Evolutionary conservation across 23 tunicate genomes (phyloP).

Genomic region (Botrylloides violaceus): DNA sequence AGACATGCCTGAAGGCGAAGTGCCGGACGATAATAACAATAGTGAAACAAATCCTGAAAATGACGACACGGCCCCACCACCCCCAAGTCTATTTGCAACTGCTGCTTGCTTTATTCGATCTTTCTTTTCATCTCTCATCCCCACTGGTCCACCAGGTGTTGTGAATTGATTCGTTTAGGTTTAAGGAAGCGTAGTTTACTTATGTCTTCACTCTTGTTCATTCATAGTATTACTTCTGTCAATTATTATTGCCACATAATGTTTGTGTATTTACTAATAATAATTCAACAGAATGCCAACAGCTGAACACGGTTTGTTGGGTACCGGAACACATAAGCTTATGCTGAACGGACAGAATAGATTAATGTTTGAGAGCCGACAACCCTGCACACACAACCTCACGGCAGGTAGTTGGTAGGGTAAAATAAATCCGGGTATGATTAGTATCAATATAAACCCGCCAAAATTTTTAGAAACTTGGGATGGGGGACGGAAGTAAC

Average conservation of each 20-base stretch:
- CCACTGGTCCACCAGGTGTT: slow-evolving; percentile 16
- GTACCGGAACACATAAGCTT: too few relatives aligned
- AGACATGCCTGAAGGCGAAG: neutral
- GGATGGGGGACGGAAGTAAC: too few relatives aligned
- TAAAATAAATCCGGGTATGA: too few relatives aligned
- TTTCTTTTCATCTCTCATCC: slow-evolving; percentile 9
- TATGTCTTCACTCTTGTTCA: neutral
- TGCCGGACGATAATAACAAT: slow-evolving; percentile 6
- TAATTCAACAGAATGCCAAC: too few relatives aligned
- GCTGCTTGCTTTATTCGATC: slow-evolving; percentile 11
- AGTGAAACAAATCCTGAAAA: neutral
- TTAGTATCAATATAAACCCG: too few relatives aligned
- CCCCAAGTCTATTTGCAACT: slow-evolving; percentile 18
- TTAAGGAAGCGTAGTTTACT: neutral
- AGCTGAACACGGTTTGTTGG: too few relatives aligned
- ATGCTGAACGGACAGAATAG: too few relatives aligned
- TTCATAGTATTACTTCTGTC: neutral
- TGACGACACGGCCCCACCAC: neutral
- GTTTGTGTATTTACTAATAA: too few relatives aligned
- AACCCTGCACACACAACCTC: too few relatives aligned
- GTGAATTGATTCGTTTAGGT: slow-evolving; percentile 6
- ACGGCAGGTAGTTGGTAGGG: too few relatives aligned
- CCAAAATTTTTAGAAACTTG: too few relatives aligned
- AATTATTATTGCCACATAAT: neutral
- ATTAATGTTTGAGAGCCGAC: too few relatives aligned